Percentiles rank a stretch among this genome's conserved stretches.
Evolutionary conservation across 2,797 vertebrate species (phyloP).

Genomic region (Eulemur albifrons): DNA sequence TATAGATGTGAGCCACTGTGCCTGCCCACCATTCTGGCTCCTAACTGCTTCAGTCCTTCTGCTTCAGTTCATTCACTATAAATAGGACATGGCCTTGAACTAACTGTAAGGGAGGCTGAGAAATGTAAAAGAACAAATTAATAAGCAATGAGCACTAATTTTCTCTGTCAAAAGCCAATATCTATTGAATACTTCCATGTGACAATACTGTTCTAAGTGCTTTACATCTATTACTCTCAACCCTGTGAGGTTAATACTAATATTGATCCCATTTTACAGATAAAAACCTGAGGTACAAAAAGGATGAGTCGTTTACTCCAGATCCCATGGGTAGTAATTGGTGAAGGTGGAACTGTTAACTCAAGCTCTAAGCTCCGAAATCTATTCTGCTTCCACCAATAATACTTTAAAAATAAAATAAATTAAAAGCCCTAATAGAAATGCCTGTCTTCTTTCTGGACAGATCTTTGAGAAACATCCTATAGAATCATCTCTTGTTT

Average conservation of each 20-base stretch:
- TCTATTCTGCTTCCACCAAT: not conserved
- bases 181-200: not conserved
- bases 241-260: not conserved
- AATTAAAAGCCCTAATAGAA: not conserved
- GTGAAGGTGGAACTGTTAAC: not conserved
- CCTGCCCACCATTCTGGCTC: not conserved
- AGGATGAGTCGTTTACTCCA: not conserved
- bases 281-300: not conserved
- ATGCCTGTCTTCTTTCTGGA: not conserved
- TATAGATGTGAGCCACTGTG: not conserved
- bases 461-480: not conserved
- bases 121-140: not conserved
- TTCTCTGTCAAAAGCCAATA: not conserved
- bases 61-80: not conserved
- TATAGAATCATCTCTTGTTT: not conserved
- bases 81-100: not conserved
- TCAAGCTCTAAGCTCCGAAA: not conserved
- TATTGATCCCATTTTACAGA: not conserved
- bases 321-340: not conserved
- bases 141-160: not conserved
- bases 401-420: not conserved
- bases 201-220: not conserved
- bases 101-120: not conserved
- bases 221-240: not conserved
- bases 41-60: not conserved